Evolutionary conservation across 2,888 invertebrate species (phyloP).

Genomic region (Drosophila phalerata): DNA sequence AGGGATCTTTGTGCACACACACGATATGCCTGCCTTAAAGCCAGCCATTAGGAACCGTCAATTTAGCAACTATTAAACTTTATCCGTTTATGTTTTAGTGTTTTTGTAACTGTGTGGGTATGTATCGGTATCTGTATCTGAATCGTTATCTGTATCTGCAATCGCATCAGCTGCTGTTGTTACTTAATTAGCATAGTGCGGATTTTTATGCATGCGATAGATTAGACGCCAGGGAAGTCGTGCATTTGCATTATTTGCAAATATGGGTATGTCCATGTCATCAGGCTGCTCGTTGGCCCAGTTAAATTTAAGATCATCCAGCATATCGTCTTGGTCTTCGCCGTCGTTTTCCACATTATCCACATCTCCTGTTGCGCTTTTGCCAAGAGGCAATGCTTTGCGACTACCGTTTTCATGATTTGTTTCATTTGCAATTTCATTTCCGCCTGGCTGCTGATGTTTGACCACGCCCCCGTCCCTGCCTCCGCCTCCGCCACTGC

Average conservation of each 20-base stretch:
- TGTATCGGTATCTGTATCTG: slow-evolving; percentile 27
- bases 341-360: slow-evolving; percentile 33
- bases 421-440: slow-evolving; percentile 75
- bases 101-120: slow-evolving; percentile 12
- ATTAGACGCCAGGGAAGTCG: slow-evolving; percentile 81
- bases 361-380: slow-evolving; percentile 49
- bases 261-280: slow-evolving; percentile 33
- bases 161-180: slow-evolving; percentile 27
- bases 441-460: slow-evolving; percentile 65
- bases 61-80: slow-evolving; percentile 59
- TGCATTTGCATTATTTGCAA: slow-evolving; percentile 46
- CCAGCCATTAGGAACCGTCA: slow-evolving; percentile 77
- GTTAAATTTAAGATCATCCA: slow-evolving; percentile 46
- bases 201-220: slow-evolving; percentile 83
- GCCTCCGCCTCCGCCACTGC: not conserved
- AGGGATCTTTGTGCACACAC: slow-evolving; percentile 62
- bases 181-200: slow-evolving; percentile 74
- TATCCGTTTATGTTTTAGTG: slow-evolving; percentile 18
- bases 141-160: slow-evolving; percentile 26
- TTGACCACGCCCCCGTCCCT: slow-evolving; percentile 30
- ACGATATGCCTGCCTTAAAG: slow-evolving; percentile 72
- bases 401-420: slow-evolving; percentile 65
- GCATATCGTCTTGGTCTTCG: slow-evolving; percentile 34
- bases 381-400: slow-evolving; percentile 39
- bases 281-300: slow-evolving; percentile 53